These are phyloP conservation scores for Lucinisca nassula DNA, from an alignment of 2,888 invertebrate genomes.

Conservation along the genomic window DNA sequence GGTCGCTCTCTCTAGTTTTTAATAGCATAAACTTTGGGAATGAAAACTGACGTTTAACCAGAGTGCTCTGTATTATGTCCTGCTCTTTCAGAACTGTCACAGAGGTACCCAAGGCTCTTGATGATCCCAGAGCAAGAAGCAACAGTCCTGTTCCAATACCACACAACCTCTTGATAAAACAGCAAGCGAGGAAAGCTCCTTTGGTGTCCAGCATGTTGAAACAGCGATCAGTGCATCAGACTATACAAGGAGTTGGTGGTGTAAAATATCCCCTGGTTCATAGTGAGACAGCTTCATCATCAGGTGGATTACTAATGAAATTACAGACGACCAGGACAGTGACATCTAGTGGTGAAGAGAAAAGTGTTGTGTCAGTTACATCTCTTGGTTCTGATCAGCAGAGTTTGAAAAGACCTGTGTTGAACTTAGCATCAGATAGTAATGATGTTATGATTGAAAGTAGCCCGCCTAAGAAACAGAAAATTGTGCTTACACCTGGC, in stretches of 20 bases:
- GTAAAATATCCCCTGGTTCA: background rate
- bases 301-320: constrained; percentile 71
- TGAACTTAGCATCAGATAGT: constrained; percentile 21
- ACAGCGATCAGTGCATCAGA: constrained; percentile 79
- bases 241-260: constrained; percentile 57
- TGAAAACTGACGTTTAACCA: too few species aligned
- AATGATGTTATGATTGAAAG: constrained; percentile 33
- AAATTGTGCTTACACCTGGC: constrained; percentile 51
- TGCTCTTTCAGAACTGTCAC: constrained; percentile 73
- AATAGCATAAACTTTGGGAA: too few species aligned
- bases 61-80: background rate
- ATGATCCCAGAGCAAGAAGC: constrained; percentile 69
- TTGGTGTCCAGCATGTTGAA: constrained; percentile 84
- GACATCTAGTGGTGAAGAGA: constrained; percentile 28
- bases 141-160: constrained; percentile 32
- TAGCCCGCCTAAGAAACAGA: constrained; percentile 73
- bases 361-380: constrained; percentile 7
- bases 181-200: constrained; percentile 62
- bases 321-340: constrained; percentile 45
- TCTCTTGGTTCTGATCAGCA: constrained; percentile 7
- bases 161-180: constrained; percentile 9
- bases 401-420: constrained; percentile 59
- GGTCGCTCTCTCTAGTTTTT: too few species aligned
- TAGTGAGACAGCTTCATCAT: background rate
- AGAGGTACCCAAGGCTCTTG: constrained; percentile 82